Evolutionary conservation across 1,140 invertebrate genomes (phyloP), one percentile per base, ranked within the genome.

Genomic region (Pseudomyrmex pallidus): DNA sequence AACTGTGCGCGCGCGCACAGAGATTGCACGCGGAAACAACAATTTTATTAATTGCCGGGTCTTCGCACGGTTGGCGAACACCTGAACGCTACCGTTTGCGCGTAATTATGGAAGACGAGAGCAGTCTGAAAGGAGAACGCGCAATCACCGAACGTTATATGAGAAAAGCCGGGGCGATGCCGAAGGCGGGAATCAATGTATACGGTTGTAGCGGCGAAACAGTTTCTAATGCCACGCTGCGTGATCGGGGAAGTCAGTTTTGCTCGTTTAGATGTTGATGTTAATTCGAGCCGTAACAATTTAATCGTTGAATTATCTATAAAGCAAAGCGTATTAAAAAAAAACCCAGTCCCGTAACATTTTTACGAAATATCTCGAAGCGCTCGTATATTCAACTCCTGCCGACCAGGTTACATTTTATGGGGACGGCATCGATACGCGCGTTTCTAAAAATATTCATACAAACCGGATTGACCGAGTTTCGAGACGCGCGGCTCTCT

Each of bases 21-120:
- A 4, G 17, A 63, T 44, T 70, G 44, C 66, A 35, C 35, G 64
- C 13, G 17, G 20, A 57, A 35, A 35, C 35, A 35, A 78, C 2
- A 54, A 70, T 48, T 70, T 80, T 80, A 78, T 80, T 80, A 72
- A 80, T 80, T 80, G 66, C 64, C 66, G 52, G 10, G 35, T 35
- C 56, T 46, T 67, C 52, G 74, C 20, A 20, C 57, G 46, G 46
- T 15, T 22, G 15, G 35, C 13, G 52, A 35, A 5, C 50, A 52
- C 22, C 50, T 54, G 22, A 46, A 12, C n/a, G n/a, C 62, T 12
- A 13, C 48, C 12, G 63, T 68, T 68, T 17, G 54, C 54, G 56
- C 64, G 66, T 54, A n/a, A 80, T 80, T 80, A 72, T 68, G 54
- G 76, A 17, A 80, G 76, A 72, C 56, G 66, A 80, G 54, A 35